Percentiles rank a stretch among this genome's conserved stretches.
Evolutionary conservation across 2,797 vertebrate species (phyloP).

Genomic region (Neosilurus mollespiculum): DNA sequence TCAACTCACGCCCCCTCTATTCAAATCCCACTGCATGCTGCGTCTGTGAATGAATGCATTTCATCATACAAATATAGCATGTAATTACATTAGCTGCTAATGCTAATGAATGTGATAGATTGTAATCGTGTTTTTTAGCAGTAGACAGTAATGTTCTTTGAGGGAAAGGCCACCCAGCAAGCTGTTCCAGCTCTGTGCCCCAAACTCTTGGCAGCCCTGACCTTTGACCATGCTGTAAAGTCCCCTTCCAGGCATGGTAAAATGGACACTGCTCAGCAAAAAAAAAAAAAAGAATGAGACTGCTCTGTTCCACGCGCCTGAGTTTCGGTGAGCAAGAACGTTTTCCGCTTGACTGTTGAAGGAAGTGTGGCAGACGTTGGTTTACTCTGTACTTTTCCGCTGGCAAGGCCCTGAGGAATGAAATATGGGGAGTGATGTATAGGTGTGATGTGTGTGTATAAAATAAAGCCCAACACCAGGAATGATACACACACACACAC

Average conservation of each 20-base stretch:
- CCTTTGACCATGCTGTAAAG: conserved; percentile 53
- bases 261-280: conserved; percentile 46
- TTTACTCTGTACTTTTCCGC: conserved; percentile 29
- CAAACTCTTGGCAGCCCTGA: conserved; percentile 37
- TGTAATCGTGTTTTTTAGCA: conserved; percentile 29
- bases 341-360: conserved; percentile 16
- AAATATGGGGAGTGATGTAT: conserved; percentile 25
- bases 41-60: conserved; percentile 26
- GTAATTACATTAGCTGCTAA: conserved; percentile 45
- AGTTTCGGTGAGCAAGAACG: conserved; percentile 23
- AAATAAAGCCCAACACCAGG: background rate
- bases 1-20: background rate
- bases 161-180: conserved; percentile 43
- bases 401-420: conserved; percentile 32
- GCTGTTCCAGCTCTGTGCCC: conserved; percentile 14
- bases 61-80: conserved; percentile 47
- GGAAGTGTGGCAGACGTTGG: conserved; percentile 23
- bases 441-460: background rate
- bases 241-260: conserved; percentile 51
- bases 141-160: conserved; percentile 40
- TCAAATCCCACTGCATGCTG: conserved; percentile 23
- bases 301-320: conserved; percentile 47
- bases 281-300: conserved; percentile 47
- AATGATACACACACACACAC: no score
- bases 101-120: conserved; percentile 42